Conservation (phyloP, 2,797 vertebrate genomes). For the Pseudomugil gertrudae region DNA sequence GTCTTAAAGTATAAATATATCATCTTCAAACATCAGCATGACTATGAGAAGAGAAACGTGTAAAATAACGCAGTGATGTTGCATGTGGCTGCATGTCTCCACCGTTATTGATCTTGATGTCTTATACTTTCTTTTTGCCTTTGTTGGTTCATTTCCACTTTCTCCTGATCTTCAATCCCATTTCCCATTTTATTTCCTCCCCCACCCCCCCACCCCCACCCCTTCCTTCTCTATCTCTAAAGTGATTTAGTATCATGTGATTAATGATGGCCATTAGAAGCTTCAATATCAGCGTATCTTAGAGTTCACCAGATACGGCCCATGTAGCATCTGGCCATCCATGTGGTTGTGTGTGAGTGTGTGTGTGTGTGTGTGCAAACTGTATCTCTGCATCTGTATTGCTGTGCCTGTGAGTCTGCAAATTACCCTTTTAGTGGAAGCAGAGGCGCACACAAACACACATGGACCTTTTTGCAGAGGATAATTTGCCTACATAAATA, state of each 20-base stretch:
- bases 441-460: conserved; percentile 45
- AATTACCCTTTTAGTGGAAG: conserved; percentile 52
- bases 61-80: neutral
- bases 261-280: conserved; percentile 78
- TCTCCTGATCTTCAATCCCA: conserved; percentile 48
- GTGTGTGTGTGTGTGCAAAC: neutral
- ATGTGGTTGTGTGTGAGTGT: conserved; percentile 12
- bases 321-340: conserved; percentile 63
- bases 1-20: neutral
- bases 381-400: conserved; percentile 8
- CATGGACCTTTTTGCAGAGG: conserved; percentile 26
- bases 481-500: conserved; percentile 42
- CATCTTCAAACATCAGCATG: neutral
- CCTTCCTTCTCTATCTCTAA: conserved; percentile 49
- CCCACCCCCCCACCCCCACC: neutral
- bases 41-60: neutral
- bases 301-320: conserved; percentile 69
- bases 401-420: conserved; percentile 32
- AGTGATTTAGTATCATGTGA: conserved; percentile 78
- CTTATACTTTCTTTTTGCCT: conserved; percentile 29
- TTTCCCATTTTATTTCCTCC: conserved; percentile 52
- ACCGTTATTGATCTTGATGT: conserved; percentile 27
- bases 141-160: conserved; percentile 46
- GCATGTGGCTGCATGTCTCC: conserved; percentile 10
- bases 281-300: conserved; percentile 71